Percentiles rank a stretch among this genome's conserved stretches.
These are phyloP conservation scores for Stegodyphus mimosarum DNA, from an alignment of 1,140 invertebrate genomes.

Conservation along the genomic window DNA sequence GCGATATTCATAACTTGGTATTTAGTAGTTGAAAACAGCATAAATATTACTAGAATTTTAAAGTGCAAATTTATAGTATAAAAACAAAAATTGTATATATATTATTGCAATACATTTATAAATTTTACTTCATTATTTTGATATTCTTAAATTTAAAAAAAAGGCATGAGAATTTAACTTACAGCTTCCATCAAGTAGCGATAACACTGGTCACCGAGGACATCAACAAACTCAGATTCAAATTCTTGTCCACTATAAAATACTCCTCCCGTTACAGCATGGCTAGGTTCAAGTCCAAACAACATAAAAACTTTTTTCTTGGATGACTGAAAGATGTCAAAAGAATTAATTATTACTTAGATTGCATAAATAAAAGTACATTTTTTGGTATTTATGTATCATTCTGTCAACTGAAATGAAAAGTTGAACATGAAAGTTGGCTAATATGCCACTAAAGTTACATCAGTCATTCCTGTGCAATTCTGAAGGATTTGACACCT, in stretches of 20 bases:
- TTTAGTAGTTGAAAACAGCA: no score
- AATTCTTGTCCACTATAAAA: conserved; percentile 99
- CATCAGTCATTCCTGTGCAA: not conserved
- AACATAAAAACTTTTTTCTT: conserved; percentile 98
- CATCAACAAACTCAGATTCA: conserved; percentile 96
- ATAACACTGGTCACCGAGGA: conserved; percentile 91
- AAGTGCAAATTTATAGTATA: no score
- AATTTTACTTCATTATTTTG: no score
- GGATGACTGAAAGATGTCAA: conserved; percentile 75
- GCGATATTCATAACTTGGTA: no score
- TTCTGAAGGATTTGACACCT: not conserved
- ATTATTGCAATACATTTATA: no score
- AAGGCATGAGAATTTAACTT: not conserved
- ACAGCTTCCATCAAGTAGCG: conserved; percentile 78
- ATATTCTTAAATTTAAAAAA: no score
- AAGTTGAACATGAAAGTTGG: not conserved
- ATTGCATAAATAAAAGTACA: not conserved
- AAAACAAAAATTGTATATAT: no score
- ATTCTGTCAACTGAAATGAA: not conserved
- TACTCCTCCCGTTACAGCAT: conserved; percentile 92
- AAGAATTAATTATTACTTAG: not conserved
- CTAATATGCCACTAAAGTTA: not conserved
- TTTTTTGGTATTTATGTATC: not conserved
- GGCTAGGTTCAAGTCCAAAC: conserved; percentile 91
- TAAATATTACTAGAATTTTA: no score